These are phyloP conservation scores for Clinocottus analis DNA, from an alignment of 2,113 vertebrate genomes.

Conservation along the genomic window DNA sequence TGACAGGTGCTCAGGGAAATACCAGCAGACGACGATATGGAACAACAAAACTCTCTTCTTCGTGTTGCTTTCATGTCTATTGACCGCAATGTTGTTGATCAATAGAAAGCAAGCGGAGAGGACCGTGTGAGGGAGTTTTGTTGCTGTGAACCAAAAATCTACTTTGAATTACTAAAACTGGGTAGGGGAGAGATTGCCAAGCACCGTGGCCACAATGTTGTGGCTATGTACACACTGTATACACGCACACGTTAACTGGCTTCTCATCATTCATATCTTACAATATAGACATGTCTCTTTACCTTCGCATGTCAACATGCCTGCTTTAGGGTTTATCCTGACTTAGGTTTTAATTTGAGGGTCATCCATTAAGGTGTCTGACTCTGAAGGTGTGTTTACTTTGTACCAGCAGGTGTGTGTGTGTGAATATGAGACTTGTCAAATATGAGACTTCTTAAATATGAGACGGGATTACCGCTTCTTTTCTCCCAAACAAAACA, in stretches of 20 bases:
- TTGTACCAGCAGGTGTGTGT: slow-evolving; percentile 77
- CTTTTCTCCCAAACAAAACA: slow-evolving; percentile 78
- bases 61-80: neutral
- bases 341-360: slow-evolving; percentile 65
- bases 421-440: slow-evolving; percentile 78
- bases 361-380: slow-evolving; percentile 79
- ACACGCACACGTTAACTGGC: slow-evolving; percentile 2
- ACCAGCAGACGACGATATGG: neutral
- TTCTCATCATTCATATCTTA: slow-evolving; percentile 48
- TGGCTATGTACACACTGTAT: slow-evolving; percentile 44
- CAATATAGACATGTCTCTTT: slow-evolving; percentile 46
- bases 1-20: neutral
- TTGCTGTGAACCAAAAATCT: neutral
- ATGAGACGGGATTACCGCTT: slow-evolving; percentile 68
- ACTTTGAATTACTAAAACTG: neutral
- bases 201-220: neutral
- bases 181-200: neutral
- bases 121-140: neutral
- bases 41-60: neutral
- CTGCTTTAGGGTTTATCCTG: slow-evolving; percentile 54
- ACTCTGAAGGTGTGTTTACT: slow-evolving; percentile 75
- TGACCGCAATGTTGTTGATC: neutral
- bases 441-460: slow-evolving; percentile 77
- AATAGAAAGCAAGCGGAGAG: neutral
- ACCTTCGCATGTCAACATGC: slow-evolving; percentile 56